Evolutionary conservation across 2,113 vertebrate genomes (phyloP).

Genomic region (Dipodomys spectabilis): DNA sequence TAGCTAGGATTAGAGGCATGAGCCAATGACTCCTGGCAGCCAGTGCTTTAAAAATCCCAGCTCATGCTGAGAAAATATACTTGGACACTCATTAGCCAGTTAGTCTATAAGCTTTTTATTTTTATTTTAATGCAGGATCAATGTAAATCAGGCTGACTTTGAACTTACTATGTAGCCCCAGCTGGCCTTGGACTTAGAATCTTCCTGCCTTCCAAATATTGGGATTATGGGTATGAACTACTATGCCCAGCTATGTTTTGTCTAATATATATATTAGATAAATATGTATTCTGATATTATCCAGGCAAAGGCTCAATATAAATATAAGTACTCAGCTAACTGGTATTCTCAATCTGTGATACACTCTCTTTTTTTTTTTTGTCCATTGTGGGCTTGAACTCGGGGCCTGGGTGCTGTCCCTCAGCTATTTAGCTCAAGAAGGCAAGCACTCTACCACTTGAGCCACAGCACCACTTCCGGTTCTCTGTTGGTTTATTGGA

Average conservation of each 20-base stretch:
- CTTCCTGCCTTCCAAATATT: background rate
- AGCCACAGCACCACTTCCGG: too few relatives aligned
- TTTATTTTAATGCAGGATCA: too few relatives aligned
- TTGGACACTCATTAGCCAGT: slow-evolving; percentile 25
- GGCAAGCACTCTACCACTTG: too few relatives aligned
- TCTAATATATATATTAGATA: background rate
- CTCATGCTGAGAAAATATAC: slow-evolving; percentile 43
- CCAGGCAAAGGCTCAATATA: background rate
- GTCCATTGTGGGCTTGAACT: too few relatives aligned
- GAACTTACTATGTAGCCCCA: background rate
- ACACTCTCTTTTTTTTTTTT: too few relatives aligned
- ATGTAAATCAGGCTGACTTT: too few relatives aligned
- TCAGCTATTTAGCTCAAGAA: too few relatives aligned
- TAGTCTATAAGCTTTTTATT: background rate
- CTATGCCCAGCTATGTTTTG: background rate
- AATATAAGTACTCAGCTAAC: slow-evolving; percentile 15
- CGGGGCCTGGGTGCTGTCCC: too few relatives aligned
- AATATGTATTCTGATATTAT: background rate
- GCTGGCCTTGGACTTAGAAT: background rate
- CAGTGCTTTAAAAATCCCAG: slow-evolving; percentile 2
- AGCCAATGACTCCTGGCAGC: too few relatives aligned
- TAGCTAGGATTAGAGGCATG: too few relatives aligned
- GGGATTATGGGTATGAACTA: background rate
- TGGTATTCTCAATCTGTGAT: background rate
- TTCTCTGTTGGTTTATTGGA: too few relatives aligned